A percentile compares a stretch with the other conserved stretches of the same genome.
These are phyloP conservation scores for Echinops telfairi DNA, from an alignment of 2,113 vertebrate genomes.

Conservation along the genomic window DNA sequence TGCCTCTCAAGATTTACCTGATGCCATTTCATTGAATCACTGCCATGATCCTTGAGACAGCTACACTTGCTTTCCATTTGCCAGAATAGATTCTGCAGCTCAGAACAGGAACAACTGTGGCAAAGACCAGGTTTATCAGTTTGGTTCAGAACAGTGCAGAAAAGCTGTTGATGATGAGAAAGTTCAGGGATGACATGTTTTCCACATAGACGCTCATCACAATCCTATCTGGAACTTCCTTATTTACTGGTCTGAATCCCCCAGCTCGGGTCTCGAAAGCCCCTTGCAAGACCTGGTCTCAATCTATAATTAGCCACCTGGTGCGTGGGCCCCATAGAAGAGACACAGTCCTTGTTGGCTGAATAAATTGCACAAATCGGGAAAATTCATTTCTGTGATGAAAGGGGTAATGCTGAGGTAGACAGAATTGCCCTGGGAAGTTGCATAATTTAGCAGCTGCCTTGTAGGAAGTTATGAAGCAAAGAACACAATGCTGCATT, in stretches of 20 bases:
- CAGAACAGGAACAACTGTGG: background rate
- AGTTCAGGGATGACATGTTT: background rate
- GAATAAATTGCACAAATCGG: conserved; percentile 69
- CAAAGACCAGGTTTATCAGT: background rate
- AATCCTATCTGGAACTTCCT: conserved; percentile 7
- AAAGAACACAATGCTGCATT: conserved; percentile 73
- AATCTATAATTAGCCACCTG: conserved; percentile 71
- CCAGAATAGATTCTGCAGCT: conserved; percentile 42
- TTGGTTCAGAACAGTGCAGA: conserved; percentile 10
- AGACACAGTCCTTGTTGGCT: conserved; percentile 48
- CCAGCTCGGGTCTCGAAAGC: conserved; percentile 16
- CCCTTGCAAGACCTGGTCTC: conserved; percentile 23
- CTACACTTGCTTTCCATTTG: conserved; percentile 36
- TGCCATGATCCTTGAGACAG: background rate
- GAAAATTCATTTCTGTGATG: conserved; percentile 66
- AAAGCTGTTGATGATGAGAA: conserved; percentile 10
- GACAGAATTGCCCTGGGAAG: conserved; percentile 78
- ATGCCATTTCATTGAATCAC: background rate
- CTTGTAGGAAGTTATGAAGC: conserved; percentile 75
- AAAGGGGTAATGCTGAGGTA: conserved; percentile 69
- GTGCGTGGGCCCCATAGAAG: conserved; percentile 14
- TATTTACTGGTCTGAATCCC: conserved; percentile 39
- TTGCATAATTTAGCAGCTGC: conserved; percentile 79
- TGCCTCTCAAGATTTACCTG: too few species aligned
- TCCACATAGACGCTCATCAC: background rate